Evolutionary conservation across 2,888 invertebrate genomes (phyloP), one percentile per base, ranked within the genome.

Genomic region (Axea sp.): DNA sequence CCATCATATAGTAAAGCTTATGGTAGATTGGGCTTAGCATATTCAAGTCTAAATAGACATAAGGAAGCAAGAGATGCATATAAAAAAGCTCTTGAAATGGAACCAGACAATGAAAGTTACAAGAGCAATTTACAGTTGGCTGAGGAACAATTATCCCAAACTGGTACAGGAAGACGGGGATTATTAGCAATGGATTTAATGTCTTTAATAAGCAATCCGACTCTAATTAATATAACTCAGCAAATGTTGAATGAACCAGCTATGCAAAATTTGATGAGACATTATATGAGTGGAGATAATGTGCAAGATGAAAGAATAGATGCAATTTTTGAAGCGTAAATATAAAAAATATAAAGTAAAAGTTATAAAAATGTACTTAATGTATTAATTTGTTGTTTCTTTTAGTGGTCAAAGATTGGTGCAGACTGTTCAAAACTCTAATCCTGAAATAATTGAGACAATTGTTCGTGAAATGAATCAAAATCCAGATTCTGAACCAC

Each of bases 1-100:
- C 94, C 96, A 0, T 91, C 92, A 72, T 99, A 99, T 88, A 94
- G 96, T 80, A 98, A 99, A 89, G 98, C 98, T 2, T 97, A 96
- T 88, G 96, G 97, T 0, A 92, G 98, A 67, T 91, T 98, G 86
- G 98, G 91, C 53, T 89, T 97, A 57, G 97, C 97, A 0, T 94
- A 95, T 81, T 93, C 96, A 0, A 95, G 94, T 84, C 89, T 97
- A 73, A 93, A 94, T 71, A 92, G 93, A 78, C 94, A 94, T 86
- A 91, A 92, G 65, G 94, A 96, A 83, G 98, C 99, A 0, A 92
- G 93, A 72, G 91, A 93, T 53, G 95, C 96, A 7, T 99, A 96
- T 88, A 91, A 92, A 74, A 95, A 94, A 81, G 99, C 99, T 1
- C 88, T 96, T 26, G 93, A 95, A 84, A 89, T 98, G 75, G 99